Percentiles rank a stretch among this genome's conserved stretches.
These are phyloP conservation scores for Actinemys pallida DNA, from an alignment of 2,113 vertebrate genomes.

Conservation along the genomic window DNA sequence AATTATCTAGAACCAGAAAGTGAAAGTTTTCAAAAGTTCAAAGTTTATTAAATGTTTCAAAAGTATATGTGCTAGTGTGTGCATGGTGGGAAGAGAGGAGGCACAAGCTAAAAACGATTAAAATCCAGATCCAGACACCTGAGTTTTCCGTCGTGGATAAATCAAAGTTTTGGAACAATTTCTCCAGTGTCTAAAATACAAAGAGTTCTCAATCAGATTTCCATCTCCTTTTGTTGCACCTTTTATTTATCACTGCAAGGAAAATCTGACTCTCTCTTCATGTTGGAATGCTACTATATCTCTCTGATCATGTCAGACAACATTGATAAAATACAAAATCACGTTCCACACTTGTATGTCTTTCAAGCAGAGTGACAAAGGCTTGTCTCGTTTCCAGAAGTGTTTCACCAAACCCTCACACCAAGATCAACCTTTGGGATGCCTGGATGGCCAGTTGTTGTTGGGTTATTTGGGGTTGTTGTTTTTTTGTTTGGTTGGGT, in stretches of 20 bases:
- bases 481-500: too few species aligned
- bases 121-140: neutral
- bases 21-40: neutral
- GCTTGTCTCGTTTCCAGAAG: slow-evolving; percentile 57
- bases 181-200: slow-evolving; percentile 62
- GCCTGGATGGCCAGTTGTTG: neutral
- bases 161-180: neutral
- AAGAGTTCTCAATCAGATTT: slow-evolving; percentile 61
- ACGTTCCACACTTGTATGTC: neutral
- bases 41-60: neutral
- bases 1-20: neutral
- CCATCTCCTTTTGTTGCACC: slow-evolving; percentile 61
- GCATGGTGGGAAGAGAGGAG: neutral
- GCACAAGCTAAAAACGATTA: neutral
- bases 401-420: slow-evolving; percentile 44
- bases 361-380: neutral
- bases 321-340: neutral
- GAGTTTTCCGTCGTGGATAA: neutral
- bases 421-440: slow-evolving; percentile 22
- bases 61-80: neutral
- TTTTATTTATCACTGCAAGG: slow-evolving; percentile 56
- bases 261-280: slow-evolving; percentile 61
- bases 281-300: slow-evolving; percentile 53
- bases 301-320: slow-evolving; percentile 58
- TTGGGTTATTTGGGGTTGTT: neutral